These are phyloP conservation scores for Sapayoa aenigma DNA, from an alignment of 2,113 vertebrate genomes.

Conservation along the genomic window DNA sequence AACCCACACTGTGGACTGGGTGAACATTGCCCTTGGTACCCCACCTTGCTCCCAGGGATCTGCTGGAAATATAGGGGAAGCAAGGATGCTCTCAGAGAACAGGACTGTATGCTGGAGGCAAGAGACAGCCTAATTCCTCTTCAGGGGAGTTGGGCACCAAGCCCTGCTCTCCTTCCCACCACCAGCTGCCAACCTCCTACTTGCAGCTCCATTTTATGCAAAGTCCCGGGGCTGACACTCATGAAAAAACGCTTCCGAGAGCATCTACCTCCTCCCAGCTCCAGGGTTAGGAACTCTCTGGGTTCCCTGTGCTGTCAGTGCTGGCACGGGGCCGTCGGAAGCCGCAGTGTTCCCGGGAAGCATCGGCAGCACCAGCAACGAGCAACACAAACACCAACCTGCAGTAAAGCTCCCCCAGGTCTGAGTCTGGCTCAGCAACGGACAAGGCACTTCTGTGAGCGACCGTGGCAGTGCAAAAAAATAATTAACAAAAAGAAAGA, in stretches of 20 bases:
- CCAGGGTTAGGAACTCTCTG: neutral
- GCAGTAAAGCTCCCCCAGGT: conserved; percentile 9
- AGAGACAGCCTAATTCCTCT: neutral
- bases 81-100: neutral
- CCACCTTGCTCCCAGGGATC: neutral
- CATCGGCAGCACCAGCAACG: neutral
- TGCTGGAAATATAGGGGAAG: neutral
- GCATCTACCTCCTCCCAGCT: neutral
- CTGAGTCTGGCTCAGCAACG: neutral
- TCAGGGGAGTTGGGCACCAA: accelerated
- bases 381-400: neutral
- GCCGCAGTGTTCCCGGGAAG: neutral
- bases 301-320: accelerated
- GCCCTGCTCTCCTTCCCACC: neutral
- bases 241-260: accelerated
- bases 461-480: neutral
- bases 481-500: neutral
- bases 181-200: neutral
- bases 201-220: neutral
- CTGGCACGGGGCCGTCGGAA: neutral
- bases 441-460: conserved; percentile 15
- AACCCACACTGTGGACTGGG: accelerated
- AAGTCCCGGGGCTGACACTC: neutral
- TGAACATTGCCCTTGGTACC: accelerated
- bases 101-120: accelerated